Conservation (phyloP, 1,140 invertebrate species). For the Chrysomallon squamiferum region DNA sequence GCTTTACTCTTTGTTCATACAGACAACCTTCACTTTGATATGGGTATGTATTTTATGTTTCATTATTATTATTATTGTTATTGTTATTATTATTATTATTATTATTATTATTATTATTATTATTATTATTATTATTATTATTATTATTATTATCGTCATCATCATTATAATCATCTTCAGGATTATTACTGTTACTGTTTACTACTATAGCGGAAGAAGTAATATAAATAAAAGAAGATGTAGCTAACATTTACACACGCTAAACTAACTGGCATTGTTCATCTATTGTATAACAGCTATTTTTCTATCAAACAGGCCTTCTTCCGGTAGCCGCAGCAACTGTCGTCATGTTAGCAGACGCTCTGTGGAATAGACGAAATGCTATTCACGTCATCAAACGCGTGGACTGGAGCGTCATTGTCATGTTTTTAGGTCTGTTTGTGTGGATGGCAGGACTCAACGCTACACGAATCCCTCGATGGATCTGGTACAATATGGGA, state of each 20-base stretch:
- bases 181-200: no score
- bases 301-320: conserved; percentile 11
- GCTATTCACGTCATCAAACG: background rate
- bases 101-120: no score
- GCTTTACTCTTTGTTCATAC: conserved; percentile 8
- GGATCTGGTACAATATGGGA: conserved; percentile 13
- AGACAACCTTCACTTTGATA: conserved; percentile 11
- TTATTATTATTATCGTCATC: no score
- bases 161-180: no score
- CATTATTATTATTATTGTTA: no score
- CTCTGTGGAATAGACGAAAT: conserved; percentile 1
- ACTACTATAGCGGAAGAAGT: no score
- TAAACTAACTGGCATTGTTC: no score
- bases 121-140: no score
- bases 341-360: conserved; percentile 11
- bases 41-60: conserved; percentile 8
- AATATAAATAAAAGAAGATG: no score
- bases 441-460: conserved; percentile 21
- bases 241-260: no score
- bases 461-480: conserved; percentile 17
- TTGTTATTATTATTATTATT: no score
- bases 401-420: conserved; percentile 16
- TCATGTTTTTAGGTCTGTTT: conserved; percentile 23
- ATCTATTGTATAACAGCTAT: no score
- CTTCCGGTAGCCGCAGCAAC: conserved; percentile 12